phyloP scores from a whole-genome alignment of 1,140 invertebrate genomes.

The Triops cancriformis region DNA sequence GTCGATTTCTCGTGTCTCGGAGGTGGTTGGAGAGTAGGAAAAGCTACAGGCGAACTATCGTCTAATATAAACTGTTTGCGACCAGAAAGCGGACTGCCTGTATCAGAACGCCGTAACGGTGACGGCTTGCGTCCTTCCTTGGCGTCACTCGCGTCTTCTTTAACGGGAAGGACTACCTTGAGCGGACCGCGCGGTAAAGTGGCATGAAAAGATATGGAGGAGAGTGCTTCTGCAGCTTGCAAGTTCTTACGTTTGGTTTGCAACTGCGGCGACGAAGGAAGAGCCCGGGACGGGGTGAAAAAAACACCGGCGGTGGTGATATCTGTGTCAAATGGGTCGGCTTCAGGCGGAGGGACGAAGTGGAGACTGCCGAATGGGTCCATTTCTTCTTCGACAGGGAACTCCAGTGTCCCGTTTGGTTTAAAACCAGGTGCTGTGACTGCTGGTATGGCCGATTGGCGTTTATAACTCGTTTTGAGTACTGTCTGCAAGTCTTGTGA shows the following conservation, averaged over 20 bases:
- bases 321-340: slow-evolving; percentile 43
- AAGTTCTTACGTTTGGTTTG: slow-evolving; percentile 33
- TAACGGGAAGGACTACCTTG: slow-evolving; percentile 52
- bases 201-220: slow-evolving; percentile 10
- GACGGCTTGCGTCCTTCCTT: slow-evolving; percentile 14
- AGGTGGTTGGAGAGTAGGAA: background rate
- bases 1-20: background rate
- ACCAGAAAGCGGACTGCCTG: background rate
- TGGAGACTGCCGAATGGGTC: slow-evolving; percentile 50
- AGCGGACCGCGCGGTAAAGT: slow-evolving; percentile 43
- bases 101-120: background rate
- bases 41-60: background rate
- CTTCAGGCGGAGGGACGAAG: slow-evolving; percentile 40
- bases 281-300: slow-evolving; percentile 26
- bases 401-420: slow-evolving; percentile 18
- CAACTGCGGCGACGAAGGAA: slow-evolving; percentile 6
- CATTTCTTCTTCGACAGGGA: slow-evolving; percentile 33
- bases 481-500: slow-evolving; percentile 19
- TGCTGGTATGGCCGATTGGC: background rate
- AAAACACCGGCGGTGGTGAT: slow-evolving; percentile 26
- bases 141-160: slow-evolving; percentile 19
- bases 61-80: background rate
- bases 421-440: slow-evolving; percentile 30
- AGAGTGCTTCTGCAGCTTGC: slow-evolving; percentile 19
- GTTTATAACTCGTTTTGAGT: slow-evolving; percentile 22